A percentile compares a stretch with the other conserved stretches of the same genome.
Conservation (phyloP, 1,140 invertebrate genomes). For the Drosophila orosa region DNA sequence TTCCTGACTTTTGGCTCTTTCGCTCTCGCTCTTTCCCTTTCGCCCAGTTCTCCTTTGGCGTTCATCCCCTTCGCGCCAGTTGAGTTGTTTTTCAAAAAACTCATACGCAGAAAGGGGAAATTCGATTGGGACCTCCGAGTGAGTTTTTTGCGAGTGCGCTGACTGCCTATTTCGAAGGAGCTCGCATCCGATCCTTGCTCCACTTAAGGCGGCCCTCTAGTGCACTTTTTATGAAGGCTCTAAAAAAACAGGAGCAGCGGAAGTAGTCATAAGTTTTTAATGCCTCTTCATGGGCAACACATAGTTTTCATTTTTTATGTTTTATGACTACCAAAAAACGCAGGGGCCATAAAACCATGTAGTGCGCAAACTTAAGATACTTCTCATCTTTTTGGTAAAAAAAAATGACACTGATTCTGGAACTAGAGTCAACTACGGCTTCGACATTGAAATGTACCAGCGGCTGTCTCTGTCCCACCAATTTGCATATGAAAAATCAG, state of each 20-base stretch:
- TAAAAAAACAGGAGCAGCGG: slow-evolving; percentile 57
- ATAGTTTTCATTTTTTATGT: slow-evolving; percentile 49
- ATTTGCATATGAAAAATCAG: slow-evolving; percentile 69
- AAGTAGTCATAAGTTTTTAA: slow-evolving; percentile 63
- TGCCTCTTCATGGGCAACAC: slow-evolving; percentile 38
- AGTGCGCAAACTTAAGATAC: slow-evolving; percentile 33
- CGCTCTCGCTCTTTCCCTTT: slow-evolving; percentile 50
- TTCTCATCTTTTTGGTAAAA: slow-evolving; percentile 25
- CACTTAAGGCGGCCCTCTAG: slow-evolving; percentile 16
- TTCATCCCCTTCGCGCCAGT: slow-evolving; percentile 64
- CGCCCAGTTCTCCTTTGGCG: slow-evolving; percentile 24
- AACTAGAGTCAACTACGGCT: slow-evolving; percentile 7
- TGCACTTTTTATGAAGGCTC: slow-evolving; percentile 66
- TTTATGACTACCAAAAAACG: slow-evolving; percentile 61
- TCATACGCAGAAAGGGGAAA: slow-evolving; percentile 62
- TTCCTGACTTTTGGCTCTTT: slow-evolving; percentile 69
- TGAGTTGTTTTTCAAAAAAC: slow-evolving; percentile 34
- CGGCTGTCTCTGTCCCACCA: slow-evolving; percentile 45
- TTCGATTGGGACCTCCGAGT: slow-evolving; percentile 18
- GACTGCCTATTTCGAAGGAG: neutral
- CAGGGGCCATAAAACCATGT: slow-evolving; percentile 56
- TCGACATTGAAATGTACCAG: slow-evolving; percentile 7
- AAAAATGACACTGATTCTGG: slow-evolving; percentile 18
- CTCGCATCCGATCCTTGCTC: slow-evolving; percentile 22
- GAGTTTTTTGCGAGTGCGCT: slow-evolving; percentile 22